A percentile compares a stretch with the other conserved stretches of the same genome.
Conservation (phyloP, 2,888 invertebrate genomes). For the Mythimna ferrago region DNA sequence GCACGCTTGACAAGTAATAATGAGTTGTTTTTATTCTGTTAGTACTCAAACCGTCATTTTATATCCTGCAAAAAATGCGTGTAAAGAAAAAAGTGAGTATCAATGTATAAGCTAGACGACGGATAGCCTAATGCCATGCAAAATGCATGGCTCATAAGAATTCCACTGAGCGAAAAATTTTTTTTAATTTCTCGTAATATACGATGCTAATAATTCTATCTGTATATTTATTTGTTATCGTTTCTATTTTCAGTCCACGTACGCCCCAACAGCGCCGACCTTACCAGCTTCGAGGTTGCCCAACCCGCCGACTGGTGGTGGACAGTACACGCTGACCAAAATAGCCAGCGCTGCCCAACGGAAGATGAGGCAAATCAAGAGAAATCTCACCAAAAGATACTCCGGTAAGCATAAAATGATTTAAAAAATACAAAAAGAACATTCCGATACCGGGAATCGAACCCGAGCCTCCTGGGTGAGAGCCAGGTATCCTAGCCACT, state of each 20-base stretch:
- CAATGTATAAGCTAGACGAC: not conserved
- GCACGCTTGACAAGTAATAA: slow-evolving; percentile 2
- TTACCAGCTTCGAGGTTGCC: slow-evolving; percentile 88
- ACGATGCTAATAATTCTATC: not conserved
- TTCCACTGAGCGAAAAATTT: not conserved
- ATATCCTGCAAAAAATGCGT: slow-evolving; percentile 15
- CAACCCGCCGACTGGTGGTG: slow-evolving; percentile 91
- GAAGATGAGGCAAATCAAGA: slow-evolving; percentile 92
- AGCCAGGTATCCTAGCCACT: slow-evolving; percentile 92
- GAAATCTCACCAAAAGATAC: slow-evolving; percentile 92
- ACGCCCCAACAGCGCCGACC: slow-evolving; percentile 75
- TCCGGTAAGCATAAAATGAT: slow-evolving; percentile 75
- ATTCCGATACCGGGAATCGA: slow-evolving; percentile 92
- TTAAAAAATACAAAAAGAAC: slow-evolving; percentile 68
- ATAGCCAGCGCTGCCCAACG: slow-evolving; percentile 91
- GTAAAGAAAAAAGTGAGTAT: slow-evolving; percentile 12
- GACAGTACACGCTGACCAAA: slow-evolving; percentile 92
- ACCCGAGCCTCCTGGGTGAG: slow-evolving; percentile 92
- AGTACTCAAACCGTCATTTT: slow-evolving; percentile 28
- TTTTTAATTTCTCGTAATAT: too few species aligned
- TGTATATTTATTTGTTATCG: not conserved
- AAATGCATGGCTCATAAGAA: not conserved
- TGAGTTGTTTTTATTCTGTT: slow-evolving; percentile 37
- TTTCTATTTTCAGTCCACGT: slow-evolving; percentile 64
- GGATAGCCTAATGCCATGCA: not conserved